Evolutionary conservation across 2,888 invertebrate genomes (phyloP).

Genomic region (Blera fallax): DNA sequence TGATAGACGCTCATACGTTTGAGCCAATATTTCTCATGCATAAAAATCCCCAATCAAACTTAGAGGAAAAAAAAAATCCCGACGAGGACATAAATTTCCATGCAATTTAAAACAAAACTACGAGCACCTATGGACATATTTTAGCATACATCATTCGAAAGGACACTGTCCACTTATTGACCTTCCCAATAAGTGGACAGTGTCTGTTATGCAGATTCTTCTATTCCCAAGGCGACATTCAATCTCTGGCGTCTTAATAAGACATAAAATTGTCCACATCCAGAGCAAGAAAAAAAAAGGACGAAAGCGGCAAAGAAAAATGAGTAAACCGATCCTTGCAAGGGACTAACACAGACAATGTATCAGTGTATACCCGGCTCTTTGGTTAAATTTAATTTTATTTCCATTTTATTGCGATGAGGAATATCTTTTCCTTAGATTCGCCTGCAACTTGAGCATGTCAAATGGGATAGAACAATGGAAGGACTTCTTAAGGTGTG

Average conservation of each 20-base stretch:
- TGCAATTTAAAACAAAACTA: slow-evolving; percentile 4
- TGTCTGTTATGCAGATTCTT: not conserved
- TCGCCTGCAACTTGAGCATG: slow-evolving; percentile 11
- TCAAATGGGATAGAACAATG: slow-evolving; percentile 31
- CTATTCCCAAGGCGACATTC: not conserved
- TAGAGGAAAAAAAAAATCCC: not conserved
- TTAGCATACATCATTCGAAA: not conserved
- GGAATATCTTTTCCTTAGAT: not conserved
- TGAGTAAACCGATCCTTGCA: not conserved
- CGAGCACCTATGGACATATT: not conserved
- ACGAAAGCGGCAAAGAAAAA: not conserved
- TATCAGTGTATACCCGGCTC: not conserved
- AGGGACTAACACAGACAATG: not conserved
- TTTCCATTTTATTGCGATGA: slow-evolving; percentile 35
- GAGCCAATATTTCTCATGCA: too few relatives aligned
- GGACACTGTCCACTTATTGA: not conserved
- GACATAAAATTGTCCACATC: slow-evolving; percentile 41
- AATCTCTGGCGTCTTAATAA: slow-evolving; percentile 21
- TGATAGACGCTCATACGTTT: not conserved
- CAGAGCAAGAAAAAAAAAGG: not conserved
- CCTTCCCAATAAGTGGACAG: not conserved
- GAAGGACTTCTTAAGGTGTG: slow-evolving; percentile 8
- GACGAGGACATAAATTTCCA: not conserved
- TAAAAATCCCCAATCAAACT: not conserved
- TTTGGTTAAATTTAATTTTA: slow-evolving; percentile 36